phyloP scores from a whole-genome alignment of 1,140 invertebrate genomes.

The Oreohelix idahoensis region DNA sequence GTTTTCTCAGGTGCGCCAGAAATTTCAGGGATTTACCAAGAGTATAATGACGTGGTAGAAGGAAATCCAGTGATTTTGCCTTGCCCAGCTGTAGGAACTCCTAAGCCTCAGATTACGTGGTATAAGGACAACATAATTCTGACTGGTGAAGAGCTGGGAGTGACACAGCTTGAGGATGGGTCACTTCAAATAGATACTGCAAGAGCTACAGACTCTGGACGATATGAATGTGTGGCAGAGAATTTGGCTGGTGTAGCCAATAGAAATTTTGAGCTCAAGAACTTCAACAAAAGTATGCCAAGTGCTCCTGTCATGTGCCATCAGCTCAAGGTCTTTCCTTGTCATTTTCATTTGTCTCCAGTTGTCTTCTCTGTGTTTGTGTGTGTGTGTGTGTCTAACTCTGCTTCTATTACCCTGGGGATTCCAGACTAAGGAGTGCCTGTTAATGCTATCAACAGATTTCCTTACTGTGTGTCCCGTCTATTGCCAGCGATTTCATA shows the following conservation, averaged over 20 bases:
- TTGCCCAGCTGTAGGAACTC: conserved; percentile 74
- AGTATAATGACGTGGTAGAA: conserved; percentile 61
- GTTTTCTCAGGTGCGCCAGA: conserved; percentile 55
- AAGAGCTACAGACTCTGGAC: conserved; percentile 69
- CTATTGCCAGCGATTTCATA: too few relatives aligned
- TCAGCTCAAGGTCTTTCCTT: too few relatives aligned
- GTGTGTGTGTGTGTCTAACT: too few relatives aligned
- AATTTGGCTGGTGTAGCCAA: conserved; percentile 72
- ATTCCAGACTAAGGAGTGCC: too few relatives aligned
- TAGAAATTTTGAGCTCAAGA: conserved; percentile 67
- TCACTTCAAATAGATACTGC: conserved; percentile 56
- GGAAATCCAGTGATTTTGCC: conserved; percentile 63
- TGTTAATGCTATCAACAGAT: too few relatives aligned
- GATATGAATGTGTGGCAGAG: conserved; percentile 73
- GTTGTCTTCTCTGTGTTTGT: too few relatives aligned
- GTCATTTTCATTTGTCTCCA: too few relatives aligned
- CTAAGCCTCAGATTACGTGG: conserved; percentile 73
- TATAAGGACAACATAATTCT: conserved; percentile 68
- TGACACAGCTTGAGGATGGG: conserved; percentile 58
- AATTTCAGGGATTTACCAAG: conserved; percentile 51
- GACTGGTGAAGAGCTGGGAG: conserved; percentile 45
- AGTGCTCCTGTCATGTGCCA: too few relatives aligned
- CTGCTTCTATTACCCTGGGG: too few relatives aligned
- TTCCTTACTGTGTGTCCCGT: too few relatives aligned
- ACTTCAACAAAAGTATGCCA: too few relatives aligned